Evolutionary conservation across 2,797 vertebrate genomes (phyloP).

Genomic region (Acridotheres tristis): DNA sequence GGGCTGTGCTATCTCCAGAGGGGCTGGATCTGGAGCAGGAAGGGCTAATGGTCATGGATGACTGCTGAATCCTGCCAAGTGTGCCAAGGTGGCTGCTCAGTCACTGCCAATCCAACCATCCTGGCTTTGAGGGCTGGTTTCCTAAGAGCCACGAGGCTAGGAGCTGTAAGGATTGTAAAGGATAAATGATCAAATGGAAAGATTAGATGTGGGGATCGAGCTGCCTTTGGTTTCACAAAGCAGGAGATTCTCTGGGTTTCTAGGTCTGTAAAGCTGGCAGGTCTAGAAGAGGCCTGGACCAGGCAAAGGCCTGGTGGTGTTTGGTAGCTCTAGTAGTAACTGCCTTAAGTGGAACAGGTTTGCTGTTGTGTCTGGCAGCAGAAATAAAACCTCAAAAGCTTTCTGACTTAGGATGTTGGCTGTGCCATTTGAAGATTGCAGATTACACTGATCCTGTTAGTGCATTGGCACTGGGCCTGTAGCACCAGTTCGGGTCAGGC

Average conservation of each 20-base stretch:
- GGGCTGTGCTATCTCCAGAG: not conserved
- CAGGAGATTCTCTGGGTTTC: not conserved
- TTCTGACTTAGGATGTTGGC: not conserved
- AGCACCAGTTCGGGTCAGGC: rapidly evolving
- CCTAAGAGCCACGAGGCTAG: not conserved
- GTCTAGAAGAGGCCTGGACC: not conserved
- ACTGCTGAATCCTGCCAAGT: not conserved
- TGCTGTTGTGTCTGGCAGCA: not conserved
- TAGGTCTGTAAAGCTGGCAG: not conserved
- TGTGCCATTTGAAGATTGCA: not conserved
- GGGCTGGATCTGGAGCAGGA: not conserved
- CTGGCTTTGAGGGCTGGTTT: not conserved
- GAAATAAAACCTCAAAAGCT: not conserved
- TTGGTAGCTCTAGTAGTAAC: not conserved
- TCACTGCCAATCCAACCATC: no score
- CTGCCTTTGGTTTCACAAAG: not conserved
- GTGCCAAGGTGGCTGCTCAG: not conserved
- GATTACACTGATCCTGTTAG: not conserved
- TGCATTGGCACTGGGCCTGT: not conserved
- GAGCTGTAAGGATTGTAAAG: not conserved
- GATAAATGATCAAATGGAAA: not conserved
- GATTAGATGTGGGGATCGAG: no score
- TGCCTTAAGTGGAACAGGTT: not conserved
- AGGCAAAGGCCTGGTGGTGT: not conserved
- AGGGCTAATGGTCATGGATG: not conserved